Conservation (phyloP, 1,140 invertebrate species). For the Pentalonia nigronervosa region DNA sequence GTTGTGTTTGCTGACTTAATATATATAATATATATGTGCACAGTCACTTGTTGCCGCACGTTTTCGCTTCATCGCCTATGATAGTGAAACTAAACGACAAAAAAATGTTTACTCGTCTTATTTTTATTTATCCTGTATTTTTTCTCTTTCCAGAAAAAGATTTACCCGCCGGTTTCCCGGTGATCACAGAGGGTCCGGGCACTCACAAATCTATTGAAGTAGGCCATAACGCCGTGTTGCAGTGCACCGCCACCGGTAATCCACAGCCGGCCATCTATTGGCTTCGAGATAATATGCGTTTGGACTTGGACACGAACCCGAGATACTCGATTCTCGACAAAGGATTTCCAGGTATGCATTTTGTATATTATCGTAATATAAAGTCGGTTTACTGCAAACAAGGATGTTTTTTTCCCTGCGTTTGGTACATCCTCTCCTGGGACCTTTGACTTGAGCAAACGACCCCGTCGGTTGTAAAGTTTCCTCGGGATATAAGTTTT, state of each 20-base stretch:
- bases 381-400: constrained; percentile 34
- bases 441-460: constrained; percentile 39
- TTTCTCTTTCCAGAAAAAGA: constrained; percentile 76
- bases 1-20: neutral
- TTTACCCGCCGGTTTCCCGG: constrained; percentile 88
- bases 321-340: constrained; percentile 83
- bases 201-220: constrained; percentile 92
- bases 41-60: constrained; percentile 16
- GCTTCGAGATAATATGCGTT: constrained; percentile 89
- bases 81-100: neutral
- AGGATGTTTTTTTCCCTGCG: constrained; percentile 1
- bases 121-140: constrained; percentile 14
- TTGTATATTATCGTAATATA: constrained; percentile 22
- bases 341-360: constrained; percentile 72
- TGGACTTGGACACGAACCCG: constrained; percentile 82
- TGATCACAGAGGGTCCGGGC: constrained; percentile 81
- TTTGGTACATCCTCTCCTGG: neutral
- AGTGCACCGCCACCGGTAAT: constrained; percentile 85
- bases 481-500: constrained; percentile 31
- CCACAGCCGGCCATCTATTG: constrained; percentile 88
- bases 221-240: constrained; percentile 87
- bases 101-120: neutral
- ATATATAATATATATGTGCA: neutral
- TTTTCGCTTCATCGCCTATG: neutral
- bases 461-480: constrained; percentile 25